phyloP scores from a whole-genome alignment of 2,888 invertebrate species.

The Tinea semifulvella region DNA sequence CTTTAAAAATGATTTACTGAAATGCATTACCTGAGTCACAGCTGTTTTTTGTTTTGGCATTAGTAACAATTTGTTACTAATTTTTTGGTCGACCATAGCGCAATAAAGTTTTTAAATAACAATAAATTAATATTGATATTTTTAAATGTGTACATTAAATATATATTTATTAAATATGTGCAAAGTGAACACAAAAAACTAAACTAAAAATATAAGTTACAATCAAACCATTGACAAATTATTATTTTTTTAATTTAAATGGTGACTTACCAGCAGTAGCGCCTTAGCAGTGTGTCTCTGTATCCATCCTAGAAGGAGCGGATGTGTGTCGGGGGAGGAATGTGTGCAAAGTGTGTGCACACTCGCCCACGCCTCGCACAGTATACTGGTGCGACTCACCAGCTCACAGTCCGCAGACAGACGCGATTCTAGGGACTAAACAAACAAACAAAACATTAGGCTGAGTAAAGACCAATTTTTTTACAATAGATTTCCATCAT shows the following conservation, averaged over 20 bases:
- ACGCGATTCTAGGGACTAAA: slow-evolving; percentile 43
- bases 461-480: no score
- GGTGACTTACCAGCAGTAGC: slow-evolving; percentile 39
- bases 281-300: slow-evolving; percentile 47
- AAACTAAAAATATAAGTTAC: not conserved
- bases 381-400: slow-evolving; percentile 35
- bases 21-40: no score
- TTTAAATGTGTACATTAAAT: no score
- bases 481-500: not conserved
- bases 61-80: no score
- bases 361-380: slow-evolving; percentile 51
- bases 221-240: not conserved
- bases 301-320: slow-evolving; percentile 45
- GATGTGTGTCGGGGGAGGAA: slow-evolving; percentile 42
- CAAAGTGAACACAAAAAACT: no score
- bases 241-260: not conserved
- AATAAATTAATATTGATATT: no score
- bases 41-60: no score
- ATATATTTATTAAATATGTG: no score
- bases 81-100: no score
- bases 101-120: no score
- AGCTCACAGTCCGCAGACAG: slow-evolving; percentile 33
- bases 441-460: no score
- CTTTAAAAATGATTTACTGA: no score
- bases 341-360: slow-evolving; percentile 49